These are phyloP conservation scores for silkworm (Bombyx mori) DNA, from an alignment of 1,140 invertebrate species.

Conservation along the genomic window ASM3026992v2 NC_085111.1:16508501-16509000, in stretches of 20 bases:
- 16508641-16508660: conserved; percentile 26
- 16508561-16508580: too few species aligned
- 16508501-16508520: too few species aligned
- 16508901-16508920: neutral
- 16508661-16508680: conserved; percentile 29
- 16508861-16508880: too few species aligned
- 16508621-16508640: neutral
- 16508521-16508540: too few species aligned
- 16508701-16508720: conserved; percentile 9
- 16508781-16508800: too few species aligned
- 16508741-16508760: neutral
- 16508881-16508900: too few species aligned
- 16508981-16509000: neutral
- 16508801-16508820: too few species aligned
- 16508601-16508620: too few species aligned
- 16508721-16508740: conserved; percentile 1
- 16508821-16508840: neutral
- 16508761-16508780: too few species aligned
- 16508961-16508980: neutral
- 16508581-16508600: too few species aligned
- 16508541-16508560: too few species aligned
- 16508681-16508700: conserved; percentile 30
- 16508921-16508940: neutral
- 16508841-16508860: neutral
- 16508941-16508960: too few species aligned